These are phyloP conservation scores for Delphinapterus leucas DNA, from an alignment of 2,113 vertebrate genomes.

Conservation along the genomic window DNA sequence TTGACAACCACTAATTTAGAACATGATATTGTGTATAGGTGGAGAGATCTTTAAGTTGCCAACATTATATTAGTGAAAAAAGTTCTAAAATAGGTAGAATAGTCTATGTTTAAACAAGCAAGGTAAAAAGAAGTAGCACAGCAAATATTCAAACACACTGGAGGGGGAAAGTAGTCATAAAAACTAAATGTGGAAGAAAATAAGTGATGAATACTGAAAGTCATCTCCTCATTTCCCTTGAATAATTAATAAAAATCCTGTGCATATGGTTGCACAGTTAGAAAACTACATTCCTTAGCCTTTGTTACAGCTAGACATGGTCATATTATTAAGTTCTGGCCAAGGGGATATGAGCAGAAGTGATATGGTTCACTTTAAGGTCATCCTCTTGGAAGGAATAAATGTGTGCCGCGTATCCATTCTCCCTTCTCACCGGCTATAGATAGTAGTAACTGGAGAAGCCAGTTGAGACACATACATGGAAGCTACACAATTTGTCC, in stretches of 20 bases:
- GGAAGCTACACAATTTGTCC: not conserved
- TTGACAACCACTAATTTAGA: not conserved
- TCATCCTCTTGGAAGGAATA: not conserved
- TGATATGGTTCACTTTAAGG: not conserved
- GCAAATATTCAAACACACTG: not conserved
- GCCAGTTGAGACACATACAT: not conserved
- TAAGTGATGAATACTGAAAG: not conserved
- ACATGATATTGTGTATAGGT: not conserved
- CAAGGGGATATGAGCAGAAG: not conserved
- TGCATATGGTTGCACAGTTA: not conserved
- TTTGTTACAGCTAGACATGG: not conserved
- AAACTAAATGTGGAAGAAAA: not conserved
- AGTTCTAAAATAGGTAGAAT: not conserved
- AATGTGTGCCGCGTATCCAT: not conserved
- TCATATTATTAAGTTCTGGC: not conserved
- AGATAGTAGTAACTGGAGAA: not conserved
- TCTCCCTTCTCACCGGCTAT: not conserved
- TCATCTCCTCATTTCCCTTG: not conserved
- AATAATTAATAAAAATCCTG: not conserved
- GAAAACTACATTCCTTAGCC: not conserved
- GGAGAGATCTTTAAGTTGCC: not conserved
- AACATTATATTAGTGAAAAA: not conserved
- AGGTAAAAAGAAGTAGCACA: not conserved
- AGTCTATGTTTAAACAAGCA: not conserved
- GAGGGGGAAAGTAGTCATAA: not conserved